A percentile compares a stretch with the other conserved stretches of the same genome.
phyloP scores from a whole-genome alignment of 2,888 invertebrate species.

The Saturnia japonica region DNA sequence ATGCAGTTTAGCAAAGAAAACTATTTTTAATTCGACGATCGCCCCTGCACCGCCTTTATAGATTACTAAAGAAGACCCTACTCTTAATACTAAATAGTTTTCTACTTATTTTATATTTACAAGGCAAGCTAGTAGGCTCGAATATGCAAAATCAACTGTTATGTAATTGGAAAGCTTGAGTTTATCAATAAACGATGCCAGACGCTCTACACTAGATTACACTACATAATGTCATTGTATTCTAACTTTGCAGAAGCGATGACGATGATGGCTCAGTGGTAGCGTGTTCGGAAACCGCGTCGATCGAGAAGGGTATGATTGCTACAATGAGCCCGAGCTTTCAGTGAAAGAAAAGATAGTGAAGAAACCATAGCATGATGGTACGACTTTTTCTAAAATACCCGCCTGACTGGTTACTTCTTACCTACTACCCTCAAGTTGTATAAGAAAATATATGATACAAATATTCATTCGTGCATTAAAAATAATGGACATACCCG shows the following conservation, averaged over 20 bases:
- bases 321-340: too few species aligned
- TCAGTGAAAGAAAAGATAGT: too few species aligned
- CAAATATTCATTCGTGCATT: too few species aligned
- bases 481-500: too few species aligned
- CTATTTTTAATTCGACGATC: neutral
- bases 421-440: too few species aligned
- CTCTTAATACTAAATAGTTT: conserved; percentile 1
- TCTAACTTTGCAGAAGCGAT: neutral
- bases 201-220: neutral
- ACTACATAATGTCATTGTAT: neutral
- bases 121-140: neutral
- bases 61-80: neutral
- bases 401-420: too few species aligned
- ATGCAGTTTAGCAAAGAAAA: neutral
- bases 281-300: neutral
- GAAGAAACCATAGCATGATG: too few species aligned
- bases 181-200: neutral
- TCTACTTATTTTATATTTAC: conserved; percentile 1
- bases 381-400: too few species aligned
- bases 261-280: neutral
- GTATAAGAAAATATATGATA: too few species aligned
- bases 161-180: conserved; percentile 1
- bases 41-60: neutral
- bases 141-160: neutral
- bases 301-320: neutral